Conservation (phyloP, 2,797 vertebrate genomes). For the Anisognathus igniventris region DNA sequence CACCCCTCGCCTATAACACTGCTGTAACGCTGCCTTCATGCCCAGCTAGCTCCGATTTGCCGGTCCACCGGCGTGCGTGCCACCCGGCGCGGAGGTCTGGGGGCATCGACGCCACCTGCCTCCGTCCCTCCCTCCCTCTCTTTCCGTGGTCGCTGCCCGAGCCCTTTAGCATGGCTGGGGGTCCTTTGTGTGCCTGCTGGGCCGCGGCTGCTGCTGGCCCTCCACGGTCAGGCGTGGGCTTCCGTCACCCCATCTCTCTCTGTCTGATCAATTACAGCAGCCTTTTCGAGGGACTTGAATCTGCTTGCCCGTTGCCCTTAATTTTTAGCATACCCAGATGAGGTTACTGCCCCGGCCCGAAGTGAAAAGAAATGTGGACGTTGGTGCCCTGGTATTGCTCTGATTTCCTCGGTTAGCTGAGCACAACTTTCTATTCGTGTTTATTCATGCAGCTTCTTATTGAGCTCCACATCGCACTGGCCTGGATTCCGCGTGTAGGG, state of each 20-base stretch:
- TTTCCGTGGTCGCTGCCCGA: neutral
- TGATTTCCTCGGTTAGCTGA: constrained; percentile 93
- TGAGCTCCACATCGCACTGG: constrained; percentile 78
- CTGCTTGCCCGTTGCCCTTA: constrained; percentile 72
- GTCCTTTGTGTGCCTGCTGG: constrained; percentile 26
- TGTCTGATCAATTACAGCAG: constrained; percentile 11
- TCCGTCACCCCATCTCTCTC: neutral
- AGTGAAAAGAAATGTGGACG: constrained; percentile 76
- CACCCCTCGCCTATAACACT: neutral
- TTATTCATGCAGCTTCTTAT: constrained; percentile 93
- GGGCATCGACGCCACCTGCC: neutral
- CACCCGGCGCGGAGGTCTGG: neutral
- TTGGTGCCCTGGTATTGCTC: constrained; percentile 80
- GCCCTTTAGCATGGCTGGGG: neutral
- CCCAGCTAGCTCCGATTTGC: accelerated
- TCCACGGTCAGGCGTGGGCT: neutral
- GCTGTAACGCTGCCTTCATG: neutral
- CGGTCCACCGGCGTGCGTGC: no score
- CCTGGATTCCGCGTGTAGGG: constrained; percentile 70
- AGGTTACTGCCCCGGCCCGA: constrained; percentile 70
- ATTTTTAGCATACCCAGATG: constrained; percentile 61
- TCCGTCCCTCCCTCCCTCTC: neutral
- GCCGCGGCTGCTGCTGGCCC: neutral
- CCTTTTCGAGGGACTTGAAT: neutral
- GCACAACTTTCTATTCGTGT: constrained; percentile 95